These are phyloP conservation scores for Drosophila neoperkinsi DNA, from an alignment of 2,888 invertebrate genomes.

Conservation along the genomic window DNA sequence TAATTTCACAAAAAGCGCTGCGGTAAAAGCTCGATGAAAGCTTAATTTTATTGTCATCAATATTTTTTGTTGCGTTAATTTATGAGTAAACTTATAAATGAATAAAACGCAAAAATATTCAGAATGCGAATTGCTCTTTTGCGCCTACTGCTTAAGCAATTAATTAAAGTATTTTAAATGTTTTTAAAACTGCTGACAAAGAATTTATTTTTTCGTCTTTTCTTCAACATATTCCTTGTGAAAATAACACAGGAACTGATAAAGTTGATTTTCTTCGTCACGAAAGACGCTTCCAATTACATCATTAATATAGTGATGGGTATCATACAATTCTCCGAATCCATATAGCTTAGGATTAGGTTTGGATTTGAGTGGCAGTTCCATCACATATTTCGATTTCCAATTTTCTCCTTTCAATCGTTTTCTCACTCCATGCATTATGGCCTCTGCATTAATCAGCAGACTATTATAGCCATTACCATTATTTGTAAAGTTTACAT, in stretches of 20 bases:
- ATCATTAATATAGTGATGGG: background rate
- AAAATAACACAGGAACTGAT: background rate
- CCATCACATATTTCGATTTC: slow-evolving; percentile 10
- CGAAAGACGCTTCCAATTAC: background rate
- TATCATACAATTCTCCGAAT: background rate
- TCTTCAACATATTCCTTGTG: background rate
- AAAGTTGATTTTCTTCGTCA: too few species aligned
- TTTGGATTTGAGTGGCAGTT: background rate
- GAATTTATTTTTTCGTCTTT: background rate
- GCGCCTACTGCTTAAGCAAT: background rate
- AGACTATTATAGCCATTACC: fast-evolving
- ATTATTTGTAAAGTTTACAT: background rate
- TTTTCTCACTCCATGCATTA: slow-evolving; percentile 6
- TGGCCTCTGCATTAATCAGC: background rate
- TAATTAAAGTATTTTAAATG: background rate
- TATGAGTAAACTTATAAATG: too few species aligned
- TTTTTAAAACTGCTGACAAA: background rate
- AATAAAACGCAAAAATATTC: too few species aligned
- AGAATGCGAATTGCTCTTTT: too few species aligned
- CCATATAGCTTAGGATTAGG: too few species aligned
- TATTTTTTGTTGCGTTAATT: background rate
- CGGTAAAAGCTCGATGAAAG: background rate
- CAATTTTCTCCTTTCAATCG: slow-evolving; percentile 28
- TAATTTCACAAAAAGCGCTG: background rate
- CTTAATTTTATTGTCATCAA: background rate